These are phyloP conservation scores for Lycorma delicatula DNA, from an alignment of 1,140 invertebrate genomes.

Conservation along the genomic window DNA sequence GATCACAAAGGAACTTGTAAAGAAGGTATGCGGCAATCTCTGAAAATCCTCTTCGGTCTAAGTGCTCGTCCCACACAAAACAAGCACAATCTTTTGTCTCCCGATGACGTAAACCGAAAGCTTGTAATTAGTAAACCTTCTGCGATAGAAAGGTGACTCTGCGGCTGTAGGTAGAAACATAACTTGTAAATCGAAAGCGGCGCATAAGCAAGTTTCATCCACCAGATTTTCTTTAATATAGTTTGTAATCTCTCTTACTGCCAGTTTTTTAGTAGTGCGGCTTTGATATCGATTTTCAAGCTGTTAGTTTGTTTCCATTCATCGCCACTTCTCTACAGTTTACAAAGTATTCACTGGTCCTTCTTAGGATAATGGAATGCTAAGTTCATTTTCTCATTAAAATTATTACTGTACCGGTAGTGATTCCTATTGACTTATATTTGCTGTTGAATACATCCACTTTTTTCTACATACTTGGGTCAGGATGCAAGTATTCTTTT, in stretches of 20 bases:
- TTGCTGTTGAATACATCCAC: neutral
- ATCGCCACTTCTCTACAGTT: constrained; percentile 7
- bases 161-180: constrained; percentile 3
- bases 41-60: neutral
- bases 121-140: constrained; percentile 10
- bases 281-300: neutral
- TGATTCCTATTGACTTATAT: constrained; percentile 1
- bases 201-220: neutral
- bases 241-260: neutral
- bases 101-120: neutral
- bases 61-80: constrained; percentile 9
- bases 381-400: constrained; percentile 3
- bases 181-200: constrained; percentile 5
- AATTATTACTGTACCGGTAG: constrained; percentile 1
- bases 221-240: neutral
- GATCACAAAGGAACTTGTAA: neutral
- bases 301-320: neutral
- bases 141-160: constrained; percentile 4
- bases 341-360: constrained; percentile 11
- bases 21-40: constrained; percentile 4
- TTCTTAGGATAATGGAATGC: constrained; percentile 7
- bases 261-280: neutral
- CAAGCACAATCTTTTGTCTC: constrained; percentile 10
- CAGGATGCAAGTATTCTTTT: constrained; percentile 12
- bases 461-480: constrained; percentile 7